A percentile compares a stretch with the other conserved stretches of the same genome.
phyloP scores from a whole-genome alignment of 2,797 vertebrate species.

The Arvicola amphibius region DNA sequence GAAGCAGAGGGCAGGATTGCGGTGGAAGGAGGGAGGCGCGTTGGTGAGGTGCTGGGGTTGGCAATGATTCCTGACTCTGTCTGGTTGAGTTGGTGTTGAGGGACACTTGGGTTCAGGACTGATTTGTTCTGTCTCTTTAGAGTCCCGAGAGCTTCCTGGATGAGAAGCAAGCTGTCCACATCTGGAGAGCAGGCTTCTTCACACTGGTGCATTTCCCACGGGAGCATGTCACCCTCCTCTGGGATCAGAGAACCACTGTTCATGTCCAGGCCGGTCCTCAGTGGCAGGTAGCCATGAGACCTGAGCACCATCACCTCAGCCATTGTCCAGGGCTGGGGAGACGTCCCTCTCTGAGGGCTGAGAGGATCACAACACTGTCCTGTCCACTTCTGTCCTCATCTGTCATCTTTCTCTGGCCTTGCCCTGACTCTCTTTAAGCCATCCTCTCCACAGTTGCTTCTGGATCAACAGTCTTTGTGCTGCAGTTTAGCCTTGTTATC shows the following conservation, averaged over 20 bases:
- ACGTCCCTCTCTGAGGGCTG: background rate
- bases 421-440: background rate
- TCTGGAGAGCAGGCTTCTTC: conserved; percentile 95
- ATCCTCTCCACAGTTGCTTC: background rate
- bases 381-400: background rate
- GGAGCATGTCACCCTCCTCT: conserved; percentile 94
- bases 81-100: background rate
- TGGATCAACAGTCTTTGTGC: background rate
- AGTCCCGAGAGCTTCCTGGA: conserved; percentile 92
- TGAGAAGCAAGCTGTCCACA: conserved; percentile 88
- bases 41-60: background rate
- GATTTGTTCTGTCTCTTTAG: conserved; percentile 84
- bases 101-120: background rate
- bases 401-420: background rate
- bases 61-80: background rate
- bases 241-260: conserved; percentile 96
- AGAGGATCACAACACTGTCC: background rate
- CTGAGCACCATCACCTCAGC: background rate
- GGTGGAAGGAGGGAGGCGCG: background rate
- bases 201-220: conserved; percentile 93
- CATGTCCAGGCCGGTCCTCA: conserved; percentile 95
- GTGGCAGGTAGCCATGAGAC: conserved; percentile 92
- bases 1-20: background rate
- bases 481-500: background rate
- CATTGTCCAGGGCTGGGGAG: background rate